phyloP scores from a whole-genome alignment of 2,888 invertebrate species.

The Nowickia ferox region DNA sequence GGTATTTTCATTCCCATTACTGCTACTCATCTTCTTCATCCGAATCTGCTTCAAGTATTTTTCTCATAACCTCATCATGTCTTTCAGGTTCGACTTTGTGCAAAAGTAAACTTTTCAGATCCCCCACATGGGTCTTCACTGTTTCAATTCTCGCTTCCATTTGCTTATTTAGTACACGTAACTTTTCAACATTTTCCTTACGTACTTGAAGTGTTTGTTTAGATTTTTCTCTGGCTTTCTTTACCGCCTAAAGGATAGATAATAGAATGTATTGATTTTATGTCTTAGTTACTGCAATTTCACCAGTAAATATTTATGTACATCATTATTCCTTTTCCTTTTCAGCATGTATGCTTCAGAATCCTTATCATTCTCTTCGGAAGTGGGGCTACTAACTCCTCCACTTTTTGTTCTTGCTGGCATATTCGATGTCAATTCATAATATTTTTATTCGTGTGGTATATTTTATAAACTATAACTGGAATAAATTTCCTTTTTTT shows the following conservation, averaged over 20 bases:
- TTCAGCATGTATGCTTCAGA: slow-evolving; percentile 80
- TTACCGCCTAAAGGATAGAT: slow-evolving; percentile 78
- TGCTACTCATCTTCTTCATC: slow-evolving; percentile 74
- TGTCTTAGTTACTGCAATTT: not conserved
- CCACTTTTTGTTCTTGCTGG: slow-evolving; percentile 80
- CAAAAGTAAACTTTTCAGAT: slow-evolving; percentile 77
- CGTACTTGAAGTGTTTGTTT: slow-evolving; percentile 80
- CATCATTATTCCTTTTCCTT: slow-evolving; percentile 82
- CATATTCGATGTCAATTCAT: slow-evolving; percentile 73
- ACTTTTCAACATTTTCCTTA: slow-evolving; percentile 78
- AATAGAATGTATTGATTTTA: not conserved
- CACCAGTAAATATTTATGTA: slow-evolving; percentile 70
- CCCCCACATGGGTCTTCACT: slow-evolving; percentile 77
- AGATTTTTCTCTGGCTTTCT: slow-evolving; percentile 81
- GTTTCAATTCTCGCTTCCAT: slow-evolving; percentile 77
- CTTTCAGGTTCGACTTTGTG: slow-evolving; percentile 76
- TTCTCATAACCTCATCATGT: slow-evolving; percentile 76
- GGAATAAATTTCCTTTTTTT: not conserved
- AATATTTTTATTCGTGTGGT: too few species aligned
- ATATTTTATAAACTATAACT: not conserved
- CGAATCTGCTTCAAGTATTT: slow-evolving; percentile 77
- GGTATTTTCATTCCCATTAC: not conserved
- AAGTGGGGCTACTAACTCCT: slow-evolving; percentile 74
- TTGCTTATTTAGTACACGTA: slow-evolving; percentile 77
- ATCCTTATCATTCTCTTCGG: slow-evolving; percentile 76